Percentiles rank a stretch among this genome's conserved stretches.
Conservation (phyloP, 2,113 vertebrate genomes). For the Sialia sialis region DNA sequence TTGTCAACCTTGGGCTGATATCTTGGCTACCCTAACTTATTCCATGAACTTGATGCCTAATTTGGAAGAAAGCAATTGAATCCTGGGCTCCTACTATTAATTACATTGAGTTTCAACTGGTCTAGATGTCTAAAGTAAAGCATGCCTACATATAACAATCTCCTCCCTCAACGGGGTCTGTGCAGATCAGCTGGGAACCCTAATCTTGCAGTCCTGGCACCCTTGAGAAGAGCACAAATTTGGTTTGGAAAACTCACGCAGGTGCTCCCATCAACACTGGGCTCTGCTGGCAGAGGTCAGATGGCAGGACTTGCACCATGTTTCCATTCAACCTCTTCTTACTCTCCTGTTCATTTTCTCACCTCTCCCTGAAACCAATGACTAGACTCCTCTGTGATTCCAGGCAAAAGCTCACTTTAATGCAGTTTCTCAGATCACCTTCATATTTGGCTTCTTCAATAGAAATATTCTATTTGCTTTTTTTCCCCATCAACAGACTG, state of each 20-base stretch:
- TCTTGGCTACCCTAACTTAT: neutral
- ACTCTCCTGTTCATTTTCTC: neutral
- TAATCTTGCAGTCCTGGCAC: neutral
- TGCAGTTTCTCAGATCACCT: neutral
- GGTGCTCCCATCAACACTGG: neutral
- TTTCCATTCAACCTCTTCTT: neutral
- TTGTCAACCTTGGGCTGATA: neutral
- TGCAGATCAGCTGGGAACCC: neutral
- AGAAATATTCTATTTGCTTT: neutral
- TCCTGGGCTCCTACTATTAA: neutral
- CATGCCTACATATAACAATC: neutral
- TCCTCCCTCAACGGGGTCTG: neutral
- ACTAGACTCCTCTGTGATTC: neutral
- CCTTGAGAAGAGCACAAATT: neutral
- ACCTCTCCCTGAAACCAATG: neutral
- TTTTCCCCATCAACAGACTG: neutral
- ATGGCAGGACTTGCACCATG: neutral
- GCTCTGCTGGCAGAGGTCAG: neutral
- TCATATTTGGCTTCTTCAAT: conserved; percentile 9
- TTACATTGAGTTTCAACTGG: neutral
- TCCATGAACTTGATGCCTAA: neutral
- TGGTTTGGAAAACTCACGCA: neutral
- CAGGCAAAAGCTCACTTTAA: neutral
- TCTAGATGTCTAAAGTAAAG: neutral
- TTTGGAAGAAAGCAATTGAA: neutral